Evolutionary conservation across 2,113 vertebrate species (phyloP).

Genomic region (Colinus virginianus): DNA sequence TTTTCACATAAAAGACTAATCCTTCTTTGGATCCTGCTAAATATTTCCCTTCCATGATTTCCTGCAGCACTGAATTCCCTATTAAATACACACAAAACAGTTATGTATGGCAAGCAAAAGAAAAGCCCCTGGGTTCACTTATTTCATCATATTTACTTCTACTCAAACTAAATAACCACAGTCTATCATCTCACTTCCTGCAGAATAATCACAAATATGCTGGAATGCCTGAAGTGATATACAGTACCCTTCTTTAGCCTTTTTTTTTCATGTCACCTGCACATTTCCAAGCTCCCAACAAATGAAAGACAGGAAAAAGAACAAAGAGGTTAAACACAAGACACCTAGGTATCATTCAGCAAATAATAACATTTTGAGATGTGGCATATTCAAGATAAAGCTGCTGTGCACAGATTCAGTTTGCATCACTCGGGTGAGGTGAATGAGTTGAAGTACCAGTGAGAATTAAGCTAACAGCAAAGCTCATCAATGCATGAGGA

Average conservation of each 20-base stretch:
- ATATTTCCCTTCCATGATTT: background rate
- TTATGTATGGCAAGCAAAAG: background rate
- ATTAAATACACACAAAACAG: constrained; percentile 18
- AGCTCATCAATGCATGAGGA: background rate
- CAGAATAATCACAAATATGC: constrained; percentile 9
- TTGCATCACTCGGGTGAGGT: fast-evolving
- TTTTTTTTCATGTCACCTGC: background rate
- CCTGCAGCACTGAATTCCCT: background rate
- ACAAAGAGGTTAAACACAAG: background rate
- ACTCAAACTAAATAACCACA: constrained; percentile 9
- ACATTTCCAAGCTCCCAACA: background rate
- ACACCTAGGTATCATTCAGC: background rate
- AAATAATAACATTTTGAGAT: background rate
- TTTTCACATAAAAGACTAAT: background rate
- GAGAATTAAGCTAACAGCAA: background rate
- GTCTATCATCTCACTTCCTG: constrained; percentile 20
- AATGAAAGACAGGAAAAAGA: background rate
- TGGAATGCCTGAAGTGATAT: constrained; percentile 27
- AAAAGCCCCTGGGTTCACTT: constrained; percentile 29
- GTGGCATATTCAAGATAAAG: background rate
- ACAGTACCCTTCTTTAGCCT: background rate
- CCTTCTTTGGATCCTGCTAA: background rate
- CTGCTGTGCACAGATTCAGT: background rate
- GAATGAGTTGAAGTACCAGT: background rate
- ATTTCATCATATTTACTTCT: constrained; percentile 24